Evolutionary conservation across 2,797 vertebrate genomes (phyloP).

Genomic region (Syngnathus rostellatus): DNA sequence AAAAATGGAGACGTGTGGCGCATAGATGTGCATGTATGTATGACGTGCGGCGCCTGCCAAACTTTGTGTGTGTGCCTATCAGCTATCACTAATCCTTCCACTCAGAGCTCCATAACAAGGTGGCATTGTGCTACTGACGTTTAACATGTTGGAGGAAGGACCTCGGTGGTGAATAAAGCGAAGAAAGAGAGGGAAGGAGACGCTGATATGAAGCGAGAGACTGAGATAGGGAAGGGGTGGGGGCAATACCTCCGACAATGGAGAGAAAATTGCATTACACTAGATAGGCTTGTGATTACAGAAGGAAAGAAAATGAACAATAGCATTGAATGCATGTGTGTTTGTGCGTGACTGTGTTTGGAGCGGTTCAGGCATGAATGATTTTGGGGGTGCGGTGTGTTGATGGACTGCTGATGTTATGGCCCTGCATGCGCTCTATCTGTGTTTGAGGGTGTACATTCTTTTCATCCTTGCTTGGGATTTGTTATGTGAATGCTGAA

Average conservation of each 20-base stretch:
- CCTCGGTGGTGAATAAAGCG: slow-evolving; percentile 56
- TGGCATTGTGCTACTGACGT: slow-evolving; percentile 60
- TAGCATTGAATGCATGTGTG: slow-evolving; percentile 39
- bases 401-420: neutral
- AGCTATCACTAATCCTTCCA: slow-evolving; percentile 67
- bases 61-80: slow-evolving; percentile 41
- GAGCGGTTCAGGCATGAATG: slow-evolving; percentile 53
- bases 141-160: slow-evolving; percentile 64
- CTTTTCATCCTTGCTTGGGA: slow-evolving; percentile 7
- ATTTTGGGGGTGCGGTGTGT: slow-evolving; percentile 30
- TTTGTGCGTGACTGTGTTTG: slow-evolving; percentile 26
- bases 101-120: slow-evolving; percentile 65
- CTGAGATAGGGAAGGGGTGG: slow-evolving; percentile 14
- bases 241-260: slow-evolving; percentile 65
- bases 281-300: slow-evolving; percentile 69
- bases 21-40: slow-evolving; percentile 12
- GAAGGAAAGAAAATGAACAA: slow-evolving; percentile 65
- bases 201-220: slow-evolving; percentile 33
- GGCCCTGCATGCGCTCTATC: neutral
- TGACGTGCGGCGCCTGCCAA: slow-evolving; percentile 9
- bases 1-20: slow-evolving; percentile 21
- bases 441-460: slow-evolving; percentile 4
- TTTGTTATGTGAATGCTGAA: neutral
- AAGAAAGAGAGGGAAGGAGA: slow-evolving; percentile 47
- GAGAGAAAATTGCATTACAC: slow-evolving; percentile 70